Base-by-base conservation (phyloP, 2,797 vertebrate genomes). In the Phaenicophaeus curvirostris region DNA sequence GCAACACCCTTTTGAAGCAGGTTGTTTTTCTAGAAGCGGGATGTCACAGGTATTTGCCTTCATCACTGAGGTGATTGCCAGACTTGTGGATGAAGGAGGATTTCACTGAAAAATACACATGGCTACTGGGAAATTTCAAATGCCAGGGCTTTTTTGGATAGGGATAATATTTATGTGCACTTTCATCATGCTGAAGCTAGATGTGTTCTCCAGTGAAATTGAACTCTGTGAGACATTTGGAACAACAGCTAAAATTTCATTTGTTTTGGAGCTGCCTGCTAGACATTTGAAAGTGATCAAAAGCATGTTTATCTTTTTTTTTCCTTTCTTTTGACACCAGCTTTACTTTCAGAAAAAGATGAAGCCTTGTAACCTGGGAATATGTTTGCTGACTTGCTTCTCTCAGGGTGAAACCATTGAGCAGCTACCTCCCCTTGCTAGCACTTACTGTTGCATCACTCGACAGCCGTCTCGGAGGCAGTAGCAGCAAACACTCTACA, bases 371-470 rank as follows among this genome's bases (percentile, higher is more conserved):
- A 39, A 16, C 1, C 18, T 44, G 41, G 71, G 37, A 42, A n/a
- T 2, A 6, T 0, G 0, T 30, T 58, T 63, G 51, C 14, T 44
- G 65, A 9, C 9, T 39, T 11, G 13, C 11, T 0, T 5, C 5
- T 53, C 5, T 5, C 8, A 59, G 54, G 39, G 20, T 31, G 44
- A 13, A 46, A 37, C 13, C 1, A 0, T 28, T 4, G 2, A 42
- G 44, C 61, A 69, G n/a, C 46, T 48, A 18, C n/a, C 41, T 33
- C 27, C 15, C 19, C 5, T 13, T 15, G 21, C 30, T 37, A 37
- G n/a, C 51, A 28, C 3, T 2, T 1, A 28, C 13, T 1, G 9
- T 53, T 23, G 31, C 6, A 8, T n/a, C 55, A 15, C 31, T 41
- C 2, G 4, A 13, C 3, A 1, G 16, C 48, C 16, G 9, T 3